A percentile compares a stretch with the other conserved stretches of the same genome.
Evolutionary conservation across 2,888 invertebrate species (phyloP).

Genomic region (Nomada goodeniana): DNA sequence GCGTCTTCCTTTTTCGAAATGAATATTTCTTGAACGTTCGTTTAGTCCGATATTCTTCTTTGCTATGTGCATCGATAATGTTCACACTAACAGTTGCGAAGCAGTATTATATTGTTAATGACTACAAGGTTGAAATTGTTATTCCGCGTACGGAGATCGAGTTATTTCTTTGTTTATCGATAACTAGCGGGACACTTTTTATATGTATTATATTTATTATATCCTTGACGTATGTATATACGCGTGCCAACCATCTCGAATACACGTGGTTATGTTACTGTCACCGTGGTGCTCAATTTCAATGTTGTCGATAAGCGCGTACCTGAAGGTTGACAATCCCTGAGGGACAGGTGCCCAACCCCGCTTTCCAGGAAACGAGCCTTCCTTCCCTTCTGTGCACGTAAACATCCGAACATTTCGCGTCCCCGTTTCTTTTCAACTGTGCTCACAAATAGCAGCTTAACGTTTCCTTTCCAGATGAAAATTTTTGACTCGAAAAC

Average conservation of each 20-base stretch:
- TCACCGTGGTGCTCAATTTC: conserved; percentile 70
- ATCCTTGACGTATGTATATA: not conserved
- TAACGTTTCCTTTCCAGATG: not conserved
- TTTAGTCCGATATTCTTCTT: not conserved
- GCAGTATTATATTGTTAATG: too few species aligned
- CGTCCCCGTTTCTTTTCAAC: conserved; percentile 52
- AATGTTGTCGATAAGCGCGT: conserved; percentile 3
- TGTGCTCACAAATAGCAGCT: conserved; percentile 26
- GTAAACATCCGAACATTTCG: conserved; percentile 69
- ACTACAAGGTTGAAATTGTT: not conserved
- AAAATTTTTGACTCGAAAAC: not conserved
- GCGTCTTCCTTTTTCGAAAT: conserved; percentile 15
- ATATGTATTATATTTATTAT: conserved; percentile 10
- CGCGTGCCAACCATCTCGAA: conserved; percentile 16
- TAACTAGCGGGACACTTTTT: not conserved
- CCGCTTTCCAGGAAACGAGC: conserved; percentile 82
- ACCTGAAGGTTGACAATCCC: conserved; percentile 74
- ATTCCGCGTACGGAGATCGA: not conserved
- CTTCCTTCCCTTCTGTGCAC: conserved; percentile 73
- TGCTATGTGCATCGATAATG: not conserved
- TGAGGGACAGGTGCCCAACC: conserved; percentile 84
- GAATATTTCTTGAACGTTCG: not conserved
- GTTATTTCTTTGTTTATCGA: not conserved
- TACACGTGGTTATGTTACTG: conserved; percentile 67
- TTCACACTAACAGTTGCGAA: not conserved